Evolutionary conservation across 2,113 vertebrate species (phyloP).

Genomic region (Phrynosoma platyrhinos): DNA sequence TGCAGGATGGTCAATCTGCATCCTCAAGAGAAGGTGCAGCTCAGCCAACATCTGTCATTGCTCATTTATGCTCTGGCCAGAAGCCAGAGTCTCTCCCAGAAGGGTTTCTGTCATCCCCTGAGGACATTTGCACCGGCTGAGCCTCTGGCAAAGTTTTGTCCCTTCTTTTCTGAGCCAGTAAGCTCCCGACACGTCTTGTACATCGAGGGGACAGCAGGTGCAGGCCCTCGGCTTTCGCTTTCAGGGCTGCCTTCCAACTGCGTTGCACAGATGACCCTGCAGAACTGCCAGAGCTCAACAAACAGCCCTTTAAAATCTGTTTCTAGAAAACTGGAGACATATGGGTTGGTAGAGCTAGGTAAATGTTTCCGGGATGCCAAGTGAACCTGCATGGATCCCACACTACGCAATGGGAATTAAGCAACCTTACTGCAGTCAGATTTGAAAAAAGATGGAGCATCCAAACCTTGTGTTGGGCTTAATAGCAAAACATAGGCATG

Average conservation of each 20-base stretch:
- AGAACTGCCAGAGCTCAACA: conserved; percentile 13
- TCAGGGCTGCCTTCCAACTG: conserved; percentile 24
- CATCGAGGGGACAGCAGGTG: conserved; percentile 34
- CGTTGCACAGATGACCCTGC: conserved; percentile 27
- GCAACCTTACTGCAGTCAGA: neutral
- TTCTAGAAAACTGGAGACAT: neutral
- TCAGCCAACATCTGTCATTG: conserved; percentile 26
- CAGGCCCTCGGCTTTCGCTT: conserved; percentile 12
- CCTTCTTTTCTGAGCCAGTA: conserved; percentile 25
- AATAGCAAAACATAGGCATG: neutral
- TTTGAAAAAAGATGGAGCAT: neutral
- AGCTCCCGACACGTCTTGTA: conserved; percentile 32
- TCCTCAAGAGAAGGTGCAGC: conserved; percentile 5
- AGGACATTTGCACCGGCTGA: conserved; percentile 18
- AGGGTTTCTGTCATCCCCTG: conserved; percentile 16
- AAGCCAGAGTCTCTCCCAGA: conserved; percentile 19
- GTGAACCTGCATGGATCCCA: neutral
- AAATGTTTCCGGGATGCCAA: neutral
- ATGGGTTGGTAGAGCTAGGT: neutral
- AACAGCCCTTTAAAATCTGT: neutral
- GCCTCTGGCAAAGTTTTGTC: conserved; percentile 36
- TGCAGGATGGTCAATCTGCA: neutral
- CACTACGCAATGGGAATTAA: neutral
- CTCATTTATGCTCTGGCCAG: conserved; percentile 26
- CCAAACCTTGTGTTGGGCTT: neutral